phyloP scores from a whole-genome alignment of 92 coral and sea anemone genomes.

The Phymanthus crucifer region DNA sequence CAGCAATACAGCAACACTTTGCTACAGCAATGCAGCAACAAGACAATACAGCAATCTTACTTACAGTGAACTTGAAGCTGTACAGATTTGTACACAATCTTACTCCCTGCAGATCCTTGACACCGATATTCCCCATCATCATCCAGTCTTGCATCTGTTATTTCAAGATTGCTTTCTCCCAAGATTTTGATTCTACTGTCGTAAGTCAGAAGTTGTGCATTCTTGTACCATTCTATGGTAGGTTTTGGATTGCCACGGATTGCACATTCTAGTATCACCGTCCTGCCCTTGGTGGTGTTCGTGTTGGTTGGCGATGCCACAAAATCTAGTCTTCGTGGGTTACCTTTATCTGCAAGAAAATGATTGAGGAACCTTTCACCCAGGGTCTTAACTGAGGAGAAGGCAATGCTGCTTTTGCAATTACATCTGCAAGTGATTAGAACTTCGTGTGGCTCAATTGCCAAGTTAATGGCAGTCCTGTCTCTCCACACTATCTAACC shows the following conservation, averaged over 20 bases:
- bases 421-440: no score
- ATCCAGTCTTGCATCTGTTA: constrained; percentile 49
- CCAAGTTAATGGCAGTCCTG: no score
- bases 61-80: constrained; percentile 71
- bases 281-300: constrained; percentile 55
- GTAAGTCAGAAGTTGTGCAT: constrained; percentile 49
- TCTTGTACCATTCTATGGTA: constrained; percentile 73
- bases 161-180: constrained; percentile 75
- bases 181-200: constrained; percentile 44
- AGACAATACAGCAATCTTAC: constrained; percentile 16
- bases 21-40: background rate
- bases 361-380: background rate
- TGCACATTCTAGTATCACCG: constrained; percentile 65
- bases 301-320: constrained; percentile 26
- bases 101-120: constrained; percentile 40
- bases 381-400: no score
- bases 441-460: no score
- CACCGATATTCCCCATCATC: constrained; percentile 87
- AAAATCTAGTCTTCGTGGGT: constrained; percentile 45
- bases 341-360: constrained; percentile 46
- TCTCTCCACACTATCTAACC: no score
- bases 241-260: constrained; percentile 80
- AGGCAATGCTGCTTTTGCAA: no score
- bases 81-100: constrained; percentile 34
- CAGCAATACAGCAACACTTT: no score